These are phyloP conservation scores for Philereme vetulata DNA, from an alignment of 2,888 invertebrate genomes.

Conservation along the genomic window DNA sequence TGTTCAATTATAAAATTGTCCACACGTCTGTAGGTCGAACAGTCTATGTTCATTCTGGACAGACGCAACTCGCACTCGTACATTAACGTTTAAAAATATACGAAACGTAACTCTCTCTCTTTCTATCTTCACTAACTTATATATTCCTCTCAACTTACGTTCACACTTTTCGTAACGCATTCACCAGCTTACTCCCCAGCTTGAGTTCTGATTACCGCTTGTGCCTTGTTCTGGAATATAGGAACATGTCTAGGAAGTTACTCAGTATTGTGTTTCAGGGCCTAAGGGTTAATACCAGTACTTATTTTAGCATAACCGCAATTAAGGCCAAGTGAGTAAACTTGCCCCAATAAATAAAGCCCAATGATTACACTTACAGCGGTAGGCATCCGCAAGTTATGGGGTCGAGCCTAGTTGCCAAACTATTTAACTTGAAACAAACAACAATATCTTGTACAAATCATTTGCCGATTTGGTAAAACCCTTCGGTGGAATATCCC, in stretches of 20 bases:
- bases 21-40: no score
- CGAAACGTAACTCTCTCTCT: no score
- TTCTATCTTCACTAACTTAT: no score
- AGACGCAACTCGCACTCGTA: no score
- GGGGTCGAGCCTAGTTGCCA: constrained; percentile 11
- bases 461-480: neutral
- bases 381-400: constrained; percentile 9
- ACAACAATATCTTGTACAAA: constrained; percentile 14
- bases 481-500: neutral
- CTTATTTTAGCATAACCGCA: constrained; percentile 15
- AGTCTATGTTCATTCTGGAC: no score
- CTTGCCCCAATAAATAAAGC: constrained; percentile 25
- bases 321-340: constrained; percentile 18
- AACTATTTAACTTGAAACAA: constrained; percentile 19
- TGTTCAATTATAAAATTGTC: no score
- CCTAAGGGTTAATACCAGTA: constrained; percentile 8
- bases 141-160: no score
- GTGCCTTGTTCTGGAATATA: no score
- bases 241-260: neutral
- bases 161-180: no score
- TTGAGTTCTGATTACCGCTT: no score
- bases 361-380: constrained; percentile 12
- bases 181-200: no score
- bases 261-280: constrained; percentile 10
- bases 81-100: no score